Conservation (phyloP, 2,888 invertebrate genomes). For the Dasysyrphus tricinctus region DNA sequence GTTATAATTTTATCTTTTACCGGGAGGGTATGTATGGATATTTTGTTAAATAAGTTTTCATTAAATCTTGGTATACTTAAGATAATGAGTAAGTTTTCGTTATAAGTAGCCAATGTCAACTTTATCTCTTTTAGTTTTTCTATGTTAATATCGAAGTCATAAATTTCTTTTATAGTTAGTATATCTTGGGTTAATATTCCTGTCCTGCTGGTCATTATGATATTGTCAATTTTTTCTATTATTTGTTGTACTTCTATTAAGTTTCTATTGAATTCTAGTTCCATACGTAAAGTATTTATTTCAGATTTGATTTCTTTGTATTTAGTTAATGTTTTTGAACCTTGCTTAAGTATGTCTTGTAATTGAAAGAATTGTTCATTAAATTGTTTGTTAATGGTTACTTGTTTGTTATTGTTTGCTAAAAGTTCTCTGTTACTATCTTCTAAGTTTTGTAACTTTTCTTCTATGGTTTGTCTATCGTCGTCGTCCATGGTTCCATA, state of each 20-base stretch:
- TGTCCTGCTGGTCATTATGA: conserved; percentile 7
- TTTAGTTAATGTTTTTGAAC: no score
- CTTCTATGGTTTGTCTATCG: conserved; percentile 21
- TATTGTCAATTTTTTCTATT: conserved; percentile 10
- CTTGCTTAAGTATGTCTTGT: no score
- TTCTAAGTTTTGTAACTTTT: conserved; percentile 2
- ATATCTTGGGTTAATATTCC: conserved; percentile 12
- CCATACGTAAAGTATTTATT: no score
- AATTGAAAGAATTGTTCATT: no score
- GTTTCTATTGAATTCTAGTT: conserved; percentile 13
- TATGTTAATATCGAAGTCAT: conserved; percentile 4
- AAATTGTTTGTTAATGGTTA: no score
- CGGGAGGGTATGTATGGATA: no score
- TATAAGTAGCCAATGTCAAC: no score
- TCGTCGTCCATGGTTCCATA: conserved; percentile 39
- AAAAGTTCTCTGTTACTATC: conserved; percentile 9
- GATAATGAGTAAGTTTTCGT: no score
- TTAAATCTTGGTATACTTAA: no score
- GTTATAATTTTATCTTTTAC: no score
- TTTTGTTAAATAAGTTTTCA: no score
- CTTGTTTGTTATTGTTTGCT: neutral
- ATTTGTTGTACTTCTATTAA: conserved; percentile 26
- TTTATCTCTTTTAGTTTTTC: conserved; percentile 11
- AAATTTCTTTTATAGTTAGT: neutral
- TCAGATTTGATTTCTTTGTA: no score